Conservation (phyloP, 1,140 invertebrate species). For the Drosophila eugracilis region DNA sequence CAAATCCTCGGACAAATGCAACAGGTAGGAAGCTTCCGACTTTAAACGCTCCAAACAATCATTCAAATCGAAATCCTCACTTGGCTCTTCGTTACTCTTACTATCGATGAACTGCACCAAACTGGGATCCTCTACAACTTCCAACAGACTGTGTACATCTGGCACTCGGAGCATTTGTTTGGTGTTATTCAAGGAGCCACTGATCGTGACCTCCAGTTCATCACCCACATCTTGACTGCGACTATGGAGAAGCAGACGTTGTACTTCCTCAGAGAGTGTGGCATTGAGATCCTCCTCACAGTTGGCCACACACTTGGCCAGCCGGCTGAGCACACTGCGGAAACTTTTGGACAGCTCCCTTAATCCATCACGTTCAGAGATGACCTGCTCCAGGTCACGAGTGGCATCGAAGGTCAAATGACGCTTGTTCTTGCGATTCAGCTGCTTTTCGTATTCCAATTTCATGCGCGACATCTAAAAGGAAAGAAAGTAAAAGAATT, state of each 20-base stretch:
- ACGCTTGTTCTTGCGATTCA: slow-evolving; percentile 85
- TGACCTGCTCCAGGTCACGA: slow-evolving; percentile 86
- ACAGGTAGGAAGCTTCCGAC: slow-evolving; percentile 88
- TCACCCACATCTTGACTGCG: slow-evolving; percentile 67
- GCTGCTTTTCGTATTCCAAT: slow-evolving; percentile 82
- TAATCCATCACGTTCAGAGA: slow-evolving; percentile 85
- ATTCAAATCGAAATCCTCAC: slow-evolving; percentile 86
- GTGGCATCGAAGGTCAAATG: slow-evolving; percentile 87
- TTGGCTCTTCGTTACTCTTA: slow-evolving; percentile 75
- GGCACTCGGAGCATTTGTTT: slow-evolving; percentile 87
- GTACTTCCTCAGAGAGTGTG: slow-evolving; percentile 88
- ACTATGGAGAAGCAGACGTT: slow-evolving; percentile 65
- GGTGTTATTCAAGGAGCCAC: slow-evolving; percentile 58
- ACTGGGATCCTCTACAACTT: slow-evolving; percentile 80
- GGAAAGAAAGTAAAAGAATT: too few relatives aligned
- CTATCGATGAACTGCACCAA: slow-evolving; percentile 79
- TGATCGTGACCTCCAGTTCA: slow-evolving; percentile 57
- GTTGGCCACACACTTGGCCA: slow-evolving; percentile 89
- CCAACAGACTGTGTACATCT: slow-evolving; percentile 87
- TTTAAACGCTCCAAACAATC: slow-evolving; percentile 88
- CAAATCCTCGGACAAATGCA: slow-evolving; percentile 86
- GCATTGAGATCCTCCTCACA: slow-evolving; percentile 92
- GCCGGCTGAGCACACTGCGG: slow-evolving; percentile 86
- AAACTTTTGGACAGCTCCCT: slow-evolving; percentile 79
- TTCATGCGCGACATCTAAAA: slow-evolving; percentile 86